phyloP scores from a whole-genome alignment of 2,888 invertebrate species.

The Lochmaea capreae region DNA sequence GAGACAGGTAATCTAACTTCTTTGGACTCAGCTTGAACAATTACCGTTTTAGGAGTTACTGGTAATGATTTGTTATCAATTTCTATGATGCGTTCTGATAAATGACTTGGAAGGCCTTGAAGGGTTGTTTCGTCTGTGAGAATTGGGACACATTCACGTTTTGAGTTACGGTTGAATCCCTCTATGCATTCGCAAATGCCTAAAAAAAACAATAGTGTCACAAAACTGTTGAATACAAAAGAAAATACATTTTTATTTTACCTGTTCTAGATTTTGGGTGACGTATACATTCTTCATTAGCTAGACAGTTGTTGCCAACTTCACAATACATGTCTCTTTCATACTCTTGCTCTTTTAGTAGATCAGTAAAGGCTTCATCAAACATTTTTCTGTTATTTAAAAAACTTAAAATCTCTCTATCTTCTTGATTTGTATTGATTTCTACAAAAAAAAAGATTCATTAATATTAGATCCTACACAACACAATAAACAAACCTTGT shows the following conservation, averaged over 20 bases:
- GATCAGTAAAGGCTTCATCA: conserved; percentile 52
- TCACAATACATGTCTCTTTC: conserved; percentile 67
- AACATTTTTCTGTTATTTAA: conserved; percentile 46
- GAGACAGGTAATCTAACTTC: conserved; percentile 82
- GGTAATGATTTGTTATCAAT: conserved; percentile 62
- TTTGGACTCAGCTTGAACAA: conserved; percentile 81
- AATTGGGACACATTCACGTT: conserved; percentile 53
- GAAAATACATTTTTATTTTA: conserved; percentile 31
- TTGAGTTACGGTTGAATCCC: conserved; percentile 70
- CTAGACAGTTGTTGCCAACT: conserved; percentile 72
- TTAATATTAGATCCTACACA: neutral
- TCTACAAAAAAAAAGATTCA: conserved; percentile 31
- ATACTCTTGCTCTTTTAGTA: conserved; percentile 66
- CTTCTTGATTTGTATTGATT: conserved; percentile 41
- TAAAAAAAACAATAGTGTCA: conserved; percentile 35
- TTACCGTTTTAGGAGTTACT: conserved; percentile 73
- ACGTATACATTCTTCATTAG: conserved; percentile 78
- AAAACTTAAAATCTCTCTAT: conserved; percentile 49
- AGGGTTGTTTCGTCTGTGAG: conserved; percentile 33
- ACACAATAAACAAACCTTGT: conserved; percentile 47
- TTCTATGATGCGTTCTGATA: conserved; percentile 36
- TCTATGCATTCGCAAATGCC: conserved; percentile 80
- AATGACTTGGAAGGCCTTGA: conserved; percentile 20
- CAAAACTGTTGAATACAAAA: neutral
- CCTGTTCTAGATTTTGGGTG: conserved; percentile 69